These are phyloP conservation scores for Clunio marinus DNA, from an alignment of 2,888 invertebrate species.

Conservation along the genomic window DNA sequence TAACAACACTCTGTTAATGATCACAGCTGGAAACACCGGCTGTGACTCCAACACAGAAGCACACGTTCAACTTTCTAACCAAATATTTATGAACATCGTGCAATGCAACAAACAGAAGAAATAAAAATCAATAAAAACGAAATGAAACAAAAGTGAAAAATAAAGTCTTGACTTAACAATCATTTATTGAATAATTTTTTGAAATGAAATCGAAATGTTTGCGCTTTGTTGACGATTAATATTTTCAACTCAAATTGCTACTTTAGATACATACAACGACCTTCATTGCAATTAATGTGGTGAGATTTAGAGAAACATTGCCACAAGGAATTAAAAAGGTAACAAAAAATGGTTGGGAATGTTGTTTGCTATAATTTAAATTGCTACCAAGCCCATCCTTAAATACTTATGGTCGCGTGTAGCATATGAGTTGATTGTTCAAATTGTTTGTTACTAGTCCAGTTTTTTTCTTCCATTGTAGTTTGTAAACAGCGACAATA, in stretches of 20 bases:
- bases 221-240: conserved; percentile 17
- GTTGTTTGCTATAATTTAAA: conserved; percentile 8
- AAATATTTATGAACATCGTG: conserved; percentile 12
- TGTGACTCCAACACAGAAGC: no score
- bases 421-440: background rate
- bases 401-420: conserved; percentile 15
- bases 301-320: background rate
- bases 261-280: background rate
- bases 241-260: no score
- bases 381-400: conserved; percentile 22
- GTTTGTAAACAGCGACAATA: no score
- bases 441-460: no score
- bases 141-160: no score
- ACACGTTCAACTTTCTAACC: conserved; percentile 32
- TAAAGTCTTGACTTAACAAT: background rate
- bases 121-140: background rate
- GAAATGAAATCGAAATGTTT: background rate
- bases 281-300: conserved; percentile 2
- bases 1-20: no score
- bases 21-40: no score
- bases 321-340: conserved; percentile 12
- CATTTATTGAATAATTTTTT: background rate
- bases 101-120: background rate
- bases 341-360: background rate
- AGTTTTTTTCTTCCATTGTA: no score